phyloP scores from a whole-genome alignment of 2,113 vertebrate species.

The Rhea americana region DNA sequence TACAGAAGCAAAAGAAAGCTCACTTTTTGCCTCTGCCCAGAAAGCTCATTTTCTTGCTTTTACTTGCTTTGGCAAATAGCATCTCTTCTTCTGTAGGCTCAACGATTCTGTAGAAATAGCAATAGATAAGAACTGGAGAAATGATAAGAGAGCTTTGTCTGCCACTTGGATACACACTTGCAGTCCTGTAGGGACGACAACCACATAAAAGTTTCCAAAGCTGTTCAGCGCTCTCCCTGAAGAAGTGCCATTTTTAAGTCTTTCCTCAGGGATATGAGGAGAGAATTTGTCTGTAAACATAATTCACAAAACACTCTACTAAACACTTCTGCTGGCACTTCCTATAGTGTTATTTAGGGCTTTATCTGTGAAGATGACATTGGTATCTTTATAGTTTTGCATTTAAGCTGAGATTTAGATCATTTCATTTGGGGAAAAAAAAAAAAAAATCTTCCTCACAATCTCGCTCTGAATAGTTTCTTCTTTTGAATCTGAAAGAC shows the following conservation, averaged over 20 bases:
- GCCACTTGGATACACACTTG: not conserved
- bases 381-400: not conserved
- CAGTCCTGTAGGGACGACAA: conserved; percentile 8
- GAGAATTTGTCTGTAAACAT: not conserved
- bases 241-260: conserved; percentile 25
- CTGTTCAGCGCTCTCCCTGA: not conserved
- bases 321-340: not conserved
- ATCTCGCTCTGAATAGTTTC: not conserved
- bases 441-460: not conserved
- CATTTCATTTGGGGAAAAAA: not conserved
- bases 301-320: not conserved
- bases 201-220: not conserved
- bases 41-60: not conserved
- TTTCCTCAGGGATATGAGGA: not conserved
- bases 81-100: not conserved
- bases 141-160: not conserved
- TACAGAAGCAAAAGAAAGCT: not conserved
- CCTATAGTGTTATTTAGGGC: not conserved
- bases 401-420: not conserved
- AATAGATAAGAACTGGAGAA: not conserved
- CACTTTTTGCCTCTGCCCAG: not conserved
- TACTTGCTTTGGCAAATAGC: not conserved
- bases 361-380: not conserved
- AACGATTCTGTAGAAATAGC: not conserved
- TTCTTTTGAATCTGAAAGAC: not conserved